phyloP scores from a whole-genome alignment of 2,797 vertebrate species.

The Schizopygopsis pylzovi region DNA sequence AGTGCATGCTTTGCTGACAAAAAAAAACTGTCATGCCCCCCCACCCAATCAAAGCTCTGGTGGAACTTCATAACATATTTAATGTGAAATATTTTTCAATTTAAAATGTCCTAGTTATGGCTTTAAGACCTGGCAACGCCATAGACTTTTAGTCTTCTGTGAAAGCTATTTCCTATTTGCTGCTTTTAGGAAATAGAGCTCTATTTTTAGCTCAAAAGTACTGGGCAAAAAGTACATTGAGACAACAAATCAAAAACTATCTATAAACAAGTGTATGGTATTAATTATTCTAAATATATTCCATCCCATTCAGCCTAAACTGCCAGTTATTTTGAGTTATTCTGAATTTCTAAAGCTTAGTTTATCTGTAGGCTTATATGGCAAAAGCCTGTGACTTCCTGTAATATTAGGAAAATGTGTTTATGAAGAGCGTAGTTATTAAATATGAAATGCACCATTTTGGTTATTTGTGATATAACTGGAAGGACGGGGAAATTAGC shows the following conservation, averaged over 20 bases:
- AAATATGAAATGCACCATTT: conserved; percentile 17
- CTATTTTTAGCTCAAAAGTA: conserved; percentile 62
- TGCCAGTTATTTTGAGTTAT: conserved; percentile 5
- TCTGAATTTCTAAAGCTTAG: not conserved
- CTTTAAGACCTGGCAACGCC: conserved; percentile 33
- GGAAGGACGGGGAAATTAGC: conserved; percentile 46
- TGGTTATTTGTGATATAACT: conserved; percentile 20
- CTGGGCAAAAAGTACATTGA: conserved; percentile 21
- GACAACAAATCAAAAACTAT: conserved; percentile 21
- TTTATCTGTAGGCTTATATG: not conserved
- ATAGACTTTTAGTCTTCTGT: conserved; percentile 27
- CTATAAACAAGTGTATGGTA: conserved; percentile 16
- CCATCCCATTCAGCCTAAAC: not conserved
- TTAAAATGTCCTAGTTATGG: conserved; percentile 47
- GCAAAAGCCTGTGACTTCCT: not conserved
- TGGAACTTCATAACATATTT: not conserved
- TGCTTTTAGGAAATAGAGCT: conserved; percentile 48
- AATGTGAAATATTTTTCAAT: conserved; percentile 8
- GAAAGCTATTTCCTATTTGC: conserved; percentile 61
- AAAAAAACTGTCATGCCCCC: not conserved
- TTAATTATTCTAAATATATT: conserved; percentile 16
- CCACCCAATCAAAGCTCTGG: not conserved
- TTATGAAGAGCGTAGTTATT: not conserved
- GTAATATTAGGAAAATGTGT: not conserved
- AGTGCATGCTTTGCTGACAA: not conserved